These are phyloP conservation scores for Podabrus alpinus DNA, from an alignment of 2,888 invertebrate species.

Conservation along the genomic window DNA sequence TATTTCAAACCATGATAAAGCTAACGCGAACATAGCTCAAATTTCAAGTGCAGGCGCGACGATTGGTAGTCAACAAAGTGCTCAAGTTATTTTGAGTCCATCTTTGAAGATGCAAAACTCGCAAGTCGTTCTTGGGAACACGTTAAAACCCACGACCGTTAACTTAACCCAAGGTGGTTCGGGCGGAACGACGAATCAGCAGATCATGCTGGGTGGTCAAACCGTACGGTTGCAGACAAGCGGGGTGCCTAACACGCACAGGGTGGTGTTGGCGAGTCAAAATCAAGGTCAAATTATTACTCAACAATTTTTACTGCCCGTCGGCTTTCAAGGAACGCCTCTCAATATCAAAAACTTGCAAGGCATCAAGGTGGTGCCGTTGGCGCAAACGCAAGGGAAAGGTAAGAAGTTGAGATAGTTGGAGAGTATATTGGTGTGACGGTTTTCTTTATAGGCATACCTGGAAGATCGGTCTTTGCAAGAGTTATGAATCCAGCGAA, in stretches of 20 bases:
- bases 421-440: neutral
- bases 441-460: constrained; percentile 40
- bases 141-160: constrained; percentile 36
- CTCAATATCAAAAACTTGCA: constrained; percentile 66
- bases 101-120: constrained; percentile 51
- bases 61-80: constrained; percentile 47
- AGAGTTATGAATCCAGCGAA: constrained; percentile 55
- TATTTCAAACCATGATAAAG: constrained; percentile 32
- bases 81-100: constrained; percentile 49
- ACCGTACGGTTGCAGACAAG: constrained; percentile 50
- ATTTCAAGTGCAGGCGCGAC: constrained; percentile 33
- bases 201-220: constrained; percentile 52
- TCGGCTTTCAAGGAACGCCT: constrained; percentile 63
- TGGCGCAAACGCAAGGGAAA: constrained; percentile 55
- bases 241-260: constrained; percentile 45
- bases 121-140: constrained; percentile 48
- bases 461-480: constrained; percentile 57
- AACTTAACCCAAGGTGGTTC: constrained; percentile 29
- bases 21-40: constrained; percentile 22
- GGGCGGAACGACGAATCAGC: constrained; percentile 45
- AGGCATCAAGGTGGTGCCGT: constrained; percentile 65
- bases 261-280: constrained; percentile 61
- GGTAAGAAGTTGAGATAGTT: constrained; percentile 31
- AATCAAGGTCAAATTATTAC: constrained; percentile 58
- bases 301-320: constrained; percentile 65